phyloP scores from a whole-genome alignment of 2,113 vertebrate species.

The Pheucticus melanocephalus region DNA sequence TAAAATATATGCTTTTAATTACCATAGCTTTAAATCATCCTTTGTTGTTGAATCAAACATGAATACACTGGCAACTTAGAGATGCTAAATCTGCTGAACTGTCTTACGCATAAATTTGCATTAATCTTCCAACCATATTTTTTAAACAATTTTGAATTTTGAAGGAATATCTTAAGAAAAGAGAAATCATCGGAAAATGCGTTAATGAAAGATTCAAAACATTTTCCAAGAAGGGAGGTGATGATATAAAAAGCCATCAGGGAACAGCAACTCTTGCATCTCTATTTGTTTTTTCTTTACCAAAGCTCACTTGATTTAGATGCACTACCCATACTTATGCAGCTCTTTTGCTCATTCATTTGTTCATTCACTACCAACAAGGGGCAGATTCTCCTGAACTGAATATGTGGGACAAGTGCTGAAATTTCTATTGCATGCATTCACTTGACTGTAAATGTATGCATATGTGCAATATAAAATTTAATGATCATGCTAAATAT shows the following conservation, averaged over 20 bases:
- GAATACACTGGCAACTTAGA: neutral
- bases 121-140: neutral
- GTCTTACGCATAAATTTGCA: neutral
- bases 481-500: constrained; percentile 51
- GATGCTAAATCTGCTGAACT: neutral
- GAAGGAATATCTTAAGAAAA: neutral
- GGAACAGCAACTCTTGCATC: neutral
- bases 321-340: neutral
- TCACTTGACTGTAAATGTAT: constrained; percentile 34
- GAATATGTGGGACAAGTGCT: constrained; percentile 43
- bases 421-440: constrained; percentile 56
- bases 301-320: constrained; percentile 20
- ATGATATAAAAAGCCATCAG: neutral
- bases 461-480: constrained; percentile 47
- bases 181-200: neutral
- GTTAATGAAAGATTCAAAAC: neutral
- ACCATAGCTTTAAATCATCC: neutral
- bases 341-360: constrained; percentile 16
- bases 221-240: neutral
- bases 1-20: neutral
- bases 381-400: constrained; percentile 37
- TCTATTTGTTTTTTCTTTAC: neutral
- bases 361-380: constrained; percentile 27
- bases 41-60: neutral
- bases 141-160: neutral